A percentile compares a stretch with the other conserved stretches of the same genome.
phyloP scores from a whole-genome alignment of 2,797 vertebrate species.

The Ispidina picta region DNA sequence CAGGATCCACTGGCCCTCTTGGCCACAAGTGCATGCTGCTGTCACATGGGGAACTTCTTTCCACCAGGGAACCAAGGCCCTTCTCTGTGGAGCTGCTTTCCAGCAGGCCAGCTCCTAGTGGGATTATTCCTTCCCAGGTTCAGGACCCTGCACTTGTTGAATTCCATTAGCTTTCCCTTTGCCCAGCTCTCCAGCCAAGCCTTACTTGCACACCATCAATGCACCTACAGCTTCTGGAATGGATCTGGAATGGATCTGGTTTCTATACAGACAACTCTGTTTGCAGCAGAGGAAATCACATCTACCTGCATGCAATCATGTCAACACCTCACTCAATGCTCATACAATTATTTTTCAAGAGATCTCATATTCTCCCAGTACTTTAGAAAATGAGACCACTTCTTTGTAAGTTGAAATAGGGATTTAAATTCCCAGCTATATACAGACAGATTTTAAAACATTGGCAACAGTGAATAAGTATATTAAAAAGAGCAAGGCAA shows the following conservation, averaged over 20 bases:
- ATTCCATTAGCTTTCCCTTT: background rate
- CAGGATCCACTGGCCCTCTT: background rate
- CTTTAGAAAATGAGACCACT: conserved; percentile 1
- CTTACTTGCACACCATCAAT: background rate
- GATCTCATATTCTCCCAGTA: background rate
- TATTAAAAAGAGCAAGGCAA: background rate
- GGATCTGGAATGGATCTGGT: background rate
- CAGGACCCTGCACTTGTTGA: background rate
- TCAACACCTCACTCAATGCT: background rate
- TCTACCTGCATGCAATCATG: background rate
- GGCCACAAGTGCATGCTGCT: background rate
- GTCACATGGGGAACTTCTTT: background rate
- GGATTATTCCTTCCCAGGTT: background rate
- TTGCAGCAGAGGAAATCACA: background rate
- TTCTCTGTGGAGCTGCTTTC: background rate
- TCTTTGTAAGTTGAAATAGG: background rate
- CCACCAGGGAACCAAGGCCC: no score
- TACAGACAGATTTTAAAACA: background rate
- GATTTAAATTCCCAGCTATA: background rate
- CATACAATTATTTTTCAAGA: background rate
- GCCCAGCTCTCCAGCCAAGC: background rate
- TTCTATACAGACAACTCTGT: background rate
- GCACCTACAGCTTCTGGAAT: background rate
- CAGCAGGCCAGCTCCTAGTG: background rate
- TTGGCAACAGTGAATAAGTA: background rate